Evolutionary conservation across 2,797 vertebrate genomes (phyloP).

Genomic region (Takifugu ocellatus): DNA sequence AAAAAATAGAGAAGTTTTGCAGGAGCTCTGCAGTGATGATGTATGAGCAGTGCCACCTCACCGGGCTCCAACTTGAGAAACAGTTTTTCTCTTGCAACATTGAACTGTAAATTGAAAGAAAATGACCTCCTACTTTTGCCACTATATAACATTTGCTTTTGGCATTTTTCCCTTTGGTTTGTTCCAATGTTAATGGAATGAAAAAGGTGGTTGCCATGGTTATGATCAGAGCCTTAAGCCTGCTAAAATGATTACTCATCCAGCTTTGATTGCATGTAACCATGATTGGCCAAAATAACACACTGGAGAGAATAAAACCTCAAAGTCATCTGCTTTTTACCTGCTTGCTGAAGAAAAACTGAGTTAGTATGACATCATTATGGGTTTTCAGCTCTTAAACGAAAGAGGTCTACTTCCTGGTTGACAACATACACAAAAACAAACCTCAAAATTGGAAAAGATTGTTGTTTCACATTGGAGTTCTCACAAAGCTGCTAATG

Average conservation of each 20-base stretch:
- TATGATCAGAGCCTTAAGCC: too few relatives aligned
- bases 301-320: background rate
- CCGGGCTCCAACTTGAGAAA: background rate
- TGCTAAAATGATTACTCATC: background rate
- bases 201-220: too few relatives aligned
- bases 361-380: background rate
- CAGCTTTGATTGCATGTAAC: background rate
- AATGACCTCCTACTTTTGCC: too few relatives aligned
- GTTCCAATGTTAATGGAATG: too few relatives aligned
- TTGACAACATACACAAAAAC: background rate
- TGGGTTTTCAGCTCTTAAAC: background rate
- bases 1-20: too few relatives aligned
- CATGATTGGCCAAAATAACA: background rate
- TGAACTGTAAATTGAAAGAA: too few relatives aligned
- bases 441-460: background rate
- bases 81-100: background rate
- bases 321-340: too few relatives aligned
- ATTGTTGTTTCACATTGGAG: background rate
- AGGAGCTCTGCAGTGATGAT: too few relatives aligned
- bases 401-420: too few relatives aligned
- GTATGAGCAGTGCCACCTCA: conserved; percentile 3
- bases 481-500: background rate
- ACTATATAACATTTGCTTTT: too few relatives aligned
- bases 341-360: background rate
- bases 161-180: too few relatives aligned